Evolutionary conservation across 2,797 vertebrate species (phyloP).

Genomic region (Picus viridis): DNA sequence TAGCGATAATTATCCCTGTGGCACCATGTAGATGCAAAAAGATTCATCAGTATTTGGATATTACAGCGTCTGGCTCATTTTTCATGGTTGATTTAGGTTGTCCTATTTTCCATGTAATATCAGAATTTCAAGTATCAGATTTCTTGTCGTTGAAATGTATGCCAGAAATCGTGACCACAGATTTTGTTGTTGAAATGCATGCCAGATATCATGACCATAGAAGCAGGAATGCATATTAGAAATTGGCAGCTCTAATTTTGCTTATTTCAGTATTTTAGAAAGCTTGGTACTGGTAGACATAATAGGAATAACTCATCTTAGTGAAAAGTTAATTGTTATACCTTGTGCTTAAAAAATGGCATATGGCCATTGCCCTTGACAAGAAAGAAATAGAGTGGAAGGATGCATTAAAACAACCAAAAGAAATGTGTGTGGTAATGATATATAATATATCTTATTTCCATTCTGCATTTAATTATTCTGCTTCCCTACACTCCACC

Average conservation of each 20-base stretch:
- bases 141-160: fast-evolving
- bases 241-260: neutral
- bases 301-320: neutral
- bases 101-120: neutral
- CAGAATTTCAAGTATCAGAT: neutral
- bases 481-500: neutral
- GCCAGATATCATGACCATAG: neutral
- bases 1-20: neutral
- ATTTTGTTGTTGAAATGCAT: fast-evolving
- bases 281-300: neutral
- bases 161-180: neutral
- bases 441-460: neutral
- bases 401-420: too few species aligned
- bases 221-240: neutral
- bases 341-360: neutral
- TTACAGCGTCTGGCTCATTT: neutral
- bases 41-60: neutral
- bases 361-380: neutral
- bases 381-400: neutral
- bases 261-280: neutral
- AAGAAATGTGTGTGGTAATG: fast-evolving
- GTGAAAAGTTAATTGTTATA: neutral
- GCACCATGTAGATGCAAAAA: neutral
- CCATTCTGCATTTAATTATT: neutral
- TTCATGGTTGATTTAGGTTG: neutral